Base-by-base conservation (phyloP, 2,113 vertebrate species). In the Nestor notabilis region DNA sequence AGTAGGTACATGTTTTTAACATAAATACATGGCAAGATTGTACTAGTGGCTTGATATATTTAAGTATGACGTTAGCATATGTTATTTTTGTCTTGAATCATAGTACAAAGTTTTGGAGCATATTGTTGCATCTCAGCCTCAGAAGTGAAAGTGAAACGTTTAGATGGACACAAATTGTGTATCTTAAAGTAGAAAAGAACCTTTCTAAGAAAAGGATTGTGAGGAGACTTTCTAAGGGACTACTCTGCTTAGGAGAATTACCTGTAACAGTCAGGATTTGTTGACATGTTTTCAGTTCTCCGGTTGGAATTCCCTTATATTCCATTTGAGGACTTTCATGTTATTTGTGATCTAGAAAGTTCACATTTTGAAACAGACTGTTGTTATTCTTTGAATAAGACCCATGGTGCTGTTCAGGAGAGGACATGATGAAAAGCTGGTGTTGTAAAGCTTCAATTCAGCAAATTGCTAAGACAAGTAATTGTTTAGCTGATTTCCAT, bases 31-130 rank as follows among this genome's bases (percentile, higher is more conserved):
- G 69, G 25, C 72, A 94, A 68, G 92, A 92, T 44, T 86, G 47
- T 86, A 55, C 84, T 56, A 61, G 52, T 78, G 50, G 25, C 82
- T 70, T 86, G 60, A 44, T 95, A 83, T 81, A 86, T 94, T 92
- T 89, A 90, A 94, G 70, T 61, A 21, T 95, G 93, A 97, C 16
- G 3, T 83, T 87, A 83, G n/a, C 13, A 2, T 74, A n/a, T 66
- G 71, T 78, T 95, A 95, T 90, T 95, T 95, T 94, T 91, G 65
- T 83, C 84, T 84, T 91, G 25, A 91, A 75, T 84, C 47, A 60
- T 35, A 56, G 60, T 71, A 25, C 29, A 44, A 63, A 89, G 46
- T 82, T 94, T 87, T 60, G 24, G 43, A 89, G 65, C 39, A 12
- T 82, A 47, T 82, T 2, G 2, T 82, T 93, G 2, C 19, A 44